Evolutionary conservation across 1,140 invertebrate species (phyloP), one percentile per base, ranked within the genome.

Genomic region (Brachionus plicatilis): DNA sequence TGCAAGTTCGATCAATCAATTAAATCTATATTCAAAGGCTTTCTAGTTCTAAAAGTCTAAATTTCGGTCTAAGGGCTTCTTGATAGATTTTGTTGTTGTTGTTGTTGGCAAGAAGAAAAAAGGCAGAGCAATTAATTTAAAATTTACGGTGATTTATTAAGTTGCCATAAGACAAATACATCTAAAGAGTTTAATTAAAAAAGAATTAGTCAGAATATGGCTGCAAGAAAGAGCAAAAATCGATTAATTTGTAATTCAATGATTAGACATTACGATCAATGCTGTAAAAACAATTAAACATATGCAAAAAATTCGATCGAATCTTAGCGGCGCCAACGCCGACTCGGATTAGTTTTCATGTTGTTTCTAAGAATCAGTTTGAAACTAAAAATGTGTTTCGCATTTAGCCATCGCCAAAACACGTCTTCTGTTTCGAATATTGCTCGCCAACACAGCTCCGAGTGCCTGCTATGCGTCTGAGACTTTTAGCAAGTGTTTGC

Each of bases 141-240:
- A 72, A 72, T 72, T 72, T 72, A 72, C 68, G 68, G 68, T 72
- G 68, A 72, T 72, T 72, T 72, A 72, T 72, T 72, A 68, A 68
- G 66, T 68, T 68, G 66, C 66, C 66, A 68, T 68, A 27, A 68
- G 66, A 68, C 66, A 41, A 14, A 33, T 68, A 68, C 9, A 37
- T 68, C 68, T 41, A 41, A 72, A 72, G 37, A 43, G 41, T 43
- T 72, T 8, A 72, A 72, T 72, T 72, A 72, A 68, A 68, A 68
- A 33, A 68, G 53, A 60, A 60, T 60, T 60, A 60, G 53, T 60
- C 53, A 60, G 53, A 60, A 60, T 27, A 20, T 60, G 53, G n/a
- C 53, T 60, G 2, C n/a, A 20, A 60, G 53, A 60, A 60, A 68
- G n/a, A 33, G 14, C 41, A 41, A 43, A 72, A 72, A 72, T 72